Evolutionary conservation across 2,113 vertebrate species (phyloP), one percentile per base, ranked within the genome.

Genomic region (Arizona elegans): DNA sequence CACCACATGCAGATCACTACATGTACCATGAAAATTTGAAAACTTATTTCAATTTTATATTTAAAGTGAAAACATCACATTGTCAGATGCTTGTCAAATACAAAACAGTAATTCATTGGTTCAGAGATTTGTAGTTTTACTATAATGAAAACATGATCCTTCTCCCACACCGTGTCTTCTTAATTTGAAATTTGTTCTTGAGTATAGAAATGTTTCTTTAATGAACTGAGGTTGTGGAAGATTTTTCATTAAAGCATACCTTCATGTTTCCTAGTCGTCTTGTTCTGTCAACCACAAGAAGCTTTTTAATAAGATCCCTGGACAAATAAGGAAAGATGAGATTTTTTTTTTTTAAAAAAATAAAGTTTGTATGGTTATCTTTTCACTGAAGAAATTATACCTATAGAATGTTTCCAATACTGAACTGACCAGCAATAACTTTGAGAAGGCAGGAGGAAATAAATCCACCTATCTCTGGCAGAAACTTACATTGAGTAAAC

Each of bases 271-370:
- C 99, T 0, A 99, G 97, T 52, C 99, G 96, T 92, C 98, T 97
- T 52, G 98, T 99, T 93, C 99, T 98, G 96, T 99, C 99, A 85
- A 99, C 98, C 86, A 99, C 99, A 24, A 99, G 98, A 59, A 99
- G 98, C 59, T 99, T 99, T 98, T 98, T 99, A 96, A 99, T 98
- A 96, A 99, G 98, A 96, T 99, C 99, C 95, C 99, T 99, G 94
- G 62, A 87, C 8, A 93, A 91, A 81, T 29, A 96, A 10, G 4
- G 13, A 17, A 93, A 94, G 55, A 87, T 70, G 23, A 11, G 9
- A 8, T 12, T 33, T 33, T 1, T 91, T 1, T 91, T 1, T 1
- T 1, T 8, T 62, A 24, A 11, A 53, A 33, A 9, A 47, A 26
- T 47, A 24, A 5, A 21, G 19, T 92, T 88, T 24, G 47, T 85